A percentile compares a stretch with the other conserved stretches of the same genome.
phyloP scores from a whole-genome alignment of 2,888 invertebrate species.

The Nomada goodeniana region DNA sequence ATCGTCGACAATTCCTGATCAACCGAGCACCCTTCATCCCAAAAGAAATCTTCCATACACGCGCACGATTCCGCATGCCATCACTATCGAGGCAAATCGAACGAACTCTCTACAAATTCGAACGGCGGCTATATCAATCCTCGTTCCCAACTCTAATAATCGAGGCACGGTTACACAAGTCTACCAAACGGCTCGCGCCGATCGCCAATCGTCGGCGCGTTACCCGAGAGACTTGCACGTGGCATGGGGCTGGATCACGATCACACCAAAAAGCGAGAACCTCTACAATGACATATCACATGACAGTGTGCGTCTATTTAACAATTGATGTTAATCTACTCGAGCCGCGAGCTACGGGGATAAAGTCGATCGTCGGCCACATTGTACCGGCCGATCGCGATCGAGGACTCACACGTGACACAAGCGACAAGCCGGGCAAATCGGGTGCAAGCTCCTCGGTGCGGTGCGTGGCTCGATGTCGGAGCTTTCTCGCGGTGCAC shows the following conservation, averaged over 20 bases:
- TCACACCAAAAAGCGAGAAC: not conserved
- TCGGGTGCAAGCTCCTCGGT: constrained; percentile 19
- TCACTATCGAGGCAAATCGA: not conserved
- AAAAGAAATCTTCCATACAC: not conserved
- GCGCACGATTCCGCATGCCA: constrained; percentile 2
- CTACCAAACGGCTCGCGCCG: constrained; percentile 31
- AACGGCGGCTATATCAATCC: not conserved
- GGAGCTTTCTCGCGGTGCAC: constrained; percentile 55
- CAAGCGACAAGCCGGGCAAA: not conserved
- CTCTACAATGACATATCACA: not conserved
- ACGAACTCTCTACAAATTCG: not conserved
- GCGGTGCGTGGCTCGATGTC: not conserved
- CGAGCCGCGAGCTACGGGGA: not conserved
- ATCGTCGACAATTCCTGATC: constrained; percentile 10
- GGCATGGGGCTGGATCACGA: constrained; percentile 5
- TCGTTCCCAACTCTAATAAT: not conserved
- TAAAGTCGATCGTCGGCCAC: not conserved
- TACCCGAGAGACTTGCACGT: constrained; percentile 52
- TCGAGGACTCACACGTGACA: constrained; percentile 47
- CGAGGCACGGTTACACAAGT: not conserved
- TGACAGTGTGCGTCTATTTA: not conserved
- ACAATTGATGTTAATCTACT: too few species aligned
- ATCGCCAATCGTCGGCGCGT: constrained; percentile 28
- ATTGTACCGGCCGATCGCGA: not conserved
- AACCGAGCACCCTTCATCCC: not conserved